Base-by-base conservation (phyloP, 2,888 invertebrate genomes). In the Drosophila hamatofila region DNA sequence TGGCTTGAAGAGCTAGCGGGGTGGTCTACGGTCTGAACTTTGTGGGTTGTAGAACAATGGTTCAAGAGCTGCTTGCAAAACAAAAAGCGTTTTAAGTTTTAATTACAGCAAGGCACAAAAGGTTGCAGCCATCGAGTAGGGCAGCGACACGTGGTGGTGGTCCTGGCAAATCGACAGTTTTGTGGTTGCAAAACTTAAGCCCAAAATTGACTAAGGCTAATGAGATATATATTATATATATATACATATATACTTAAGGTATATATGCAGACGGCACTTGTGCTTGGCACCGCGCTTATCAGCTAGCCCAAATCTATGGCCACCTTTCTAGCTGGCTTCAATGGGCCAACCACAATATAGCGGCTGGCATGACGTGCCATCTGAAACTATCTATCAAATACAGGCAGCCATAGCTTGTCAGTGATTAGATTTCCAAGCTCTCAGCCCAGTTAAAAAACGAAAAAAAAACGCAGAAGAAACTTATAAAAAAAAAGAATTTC, bases 81-180 rank as follows among this genome's bases (percentile, higher is more conserved):
- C 89, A 90, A 86, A 89, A 86, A 86, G 89, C 89, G 74, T 86
- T 88, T 86, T 87, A 88, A 86, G 86, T 86, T 86, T 86, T 86
- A 86, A 86, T 86, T 86, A 86, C 86, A 73, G 39, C 56, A 63
- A 63, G 73, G 72, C 72, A 83, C 89, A 86, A 88, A 88, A 82
- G 80, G 59, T 64, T 57, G 66, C 63, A 64, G 72, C 60, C 75
- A 74, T 67, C n/a, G 63, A 65, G 37, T 41, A 21, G 61, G 67
- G 54, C 57, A 49, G 49, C 68, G 75, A 71, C 75, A 80, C 79
- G 56, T 67, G 82, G 67, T 67, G 82, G 67, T 68, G 87, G 68
- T 79, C 71, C 57, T 54, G 49, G 44, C 61, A 78, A 78, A 77
- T 80, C 54, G 65, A 60, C 63, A 75, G 52, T 56, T 52, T 52